A percentile compares a stretch with the other conserved stretches of the same genome.
These are phyloP conservation scores for Teleopsis dalmanni DNA, from an alignment of 1,140 invertebrate genomes.

Conservation along the genomic window DNA sequence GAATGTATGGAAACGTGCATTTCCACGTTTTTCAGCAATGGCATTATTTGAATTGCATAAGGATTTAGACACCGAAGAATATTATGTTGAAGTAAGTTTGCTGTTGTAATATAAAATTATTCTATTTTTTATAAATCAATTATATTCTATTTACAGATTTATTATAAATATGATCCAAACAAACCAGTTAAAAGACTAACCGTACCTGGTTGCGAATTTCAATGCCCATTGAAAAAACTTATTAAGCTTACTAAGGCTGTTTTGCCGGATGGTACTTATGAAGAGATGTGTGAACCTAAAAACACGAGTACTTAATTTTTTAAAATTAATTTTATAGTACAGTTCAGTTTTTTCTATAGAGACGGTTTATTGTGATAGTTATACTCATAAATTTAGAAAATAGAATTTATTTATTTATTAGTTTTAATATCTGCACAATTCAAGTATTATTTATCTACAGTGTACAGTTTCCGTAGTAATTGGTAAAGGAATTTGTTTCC, in stretches of 20 bases:
- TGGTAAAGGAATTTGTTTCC: too few relatives aligned
- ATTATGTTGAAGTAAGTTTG: constrained; percentile 46
- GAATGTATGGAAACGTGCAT: constrained; percentile 58
- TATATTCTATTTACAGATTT: constrained; percentile 40
- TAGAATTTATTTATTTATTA: too few relatives aligned
- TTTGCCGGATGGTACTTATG: constrained; percentile 48
- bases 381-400: too few relatives aligned
- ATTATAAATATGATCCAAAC: constrained; percentile 51
- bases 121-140: neutral
- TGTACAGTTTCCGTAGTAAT: too few relatives aligned
- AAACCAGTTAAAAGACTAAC: constrained; percentile 47
- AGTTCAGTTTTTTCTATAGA: too few relatives aligned
- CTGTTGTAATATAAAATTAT: constrained; percentile 3
- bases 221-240: constrained; percentile 53
- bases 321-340: too few relatives aligned
- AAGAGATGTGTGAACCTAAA: constrained; percentile 50
- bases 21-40: constrained; percentile 64
- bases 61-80: constrained; percentile 41
- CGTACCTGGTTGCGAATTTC: constrained; percentile 54
- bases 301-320: constrained; percentile 48
- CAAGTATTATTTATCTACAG: too few relatives aligned
- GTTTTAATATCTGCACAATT: too few relatives aligned
- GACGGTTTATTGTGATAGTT: too few relatives aligned
- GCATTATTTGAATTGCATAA: constrained; percentile 65
- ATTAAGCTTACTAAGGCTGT: constrained; percentile 48